These are phyloP conservation scores for Trichechus manatus DNA, from an alignment of 2,113 vertebrate genomes.

Conservation along the genomic window DNA sequence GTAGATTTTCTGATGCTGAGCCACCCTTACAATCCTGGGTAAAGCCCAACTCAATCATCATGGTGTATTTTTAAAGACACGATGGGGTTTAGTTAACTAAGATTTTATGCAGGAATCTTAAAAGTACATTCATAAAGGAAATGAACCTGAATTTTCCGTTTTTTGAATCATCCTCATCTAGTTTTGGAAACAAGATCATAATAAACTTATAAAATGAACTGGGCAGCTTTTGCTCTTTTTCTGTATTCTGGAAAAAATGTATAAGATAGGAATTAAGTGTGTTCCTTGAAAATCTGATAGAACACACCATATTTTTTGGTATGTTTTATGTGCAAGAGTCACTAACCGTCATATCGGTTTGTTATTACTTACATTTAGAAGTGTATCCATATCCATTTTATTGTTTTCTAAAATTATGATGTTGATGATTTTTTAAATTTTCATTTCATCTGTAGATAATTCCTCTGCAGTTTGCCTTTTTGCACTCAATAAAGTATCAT, in stretches of 20 bases:
- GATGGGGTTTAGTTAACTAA: neutral
- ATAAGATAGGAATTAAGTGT: neutral
- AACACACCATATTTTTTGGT: neutral
- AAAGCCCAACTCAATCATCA: neutral
- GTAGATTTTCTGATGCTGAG: neutral
- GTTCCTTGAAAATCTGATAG: neutral
- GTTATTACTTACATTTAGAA: neutral
- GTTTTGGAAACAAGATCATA: neutral
- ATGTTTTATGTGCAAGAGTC: neutral
- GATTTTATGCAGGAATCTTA: neutral
- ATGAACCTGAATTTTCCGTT: neutral
- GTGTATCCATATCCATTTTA: neutral
- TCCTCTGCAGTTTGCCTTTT: constrained; percentile 33
- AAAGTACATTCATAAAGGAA: neutral
- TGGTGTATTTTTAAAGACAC: neutral
- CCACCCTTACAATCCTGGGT: neutral
- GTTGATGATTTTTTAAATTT: neutral
- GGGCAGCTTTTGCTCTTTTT: neutral
- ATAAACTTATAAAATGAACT: neutral
- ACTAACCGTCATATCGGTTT: neutral
- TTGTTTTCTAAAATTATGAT: neutral
- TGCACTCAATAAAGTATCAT: neutral
- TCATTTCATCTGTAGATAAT: neutral
- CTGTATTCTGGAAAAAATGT: neutral
- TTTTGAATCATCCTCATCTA: neutral